A percentile compares a stretch with the other conserved stretches of the same genome.
Conservation (phyloP, 2,113 vertebrate genomes). For the Picathartes gymnocephalus region DNA sequence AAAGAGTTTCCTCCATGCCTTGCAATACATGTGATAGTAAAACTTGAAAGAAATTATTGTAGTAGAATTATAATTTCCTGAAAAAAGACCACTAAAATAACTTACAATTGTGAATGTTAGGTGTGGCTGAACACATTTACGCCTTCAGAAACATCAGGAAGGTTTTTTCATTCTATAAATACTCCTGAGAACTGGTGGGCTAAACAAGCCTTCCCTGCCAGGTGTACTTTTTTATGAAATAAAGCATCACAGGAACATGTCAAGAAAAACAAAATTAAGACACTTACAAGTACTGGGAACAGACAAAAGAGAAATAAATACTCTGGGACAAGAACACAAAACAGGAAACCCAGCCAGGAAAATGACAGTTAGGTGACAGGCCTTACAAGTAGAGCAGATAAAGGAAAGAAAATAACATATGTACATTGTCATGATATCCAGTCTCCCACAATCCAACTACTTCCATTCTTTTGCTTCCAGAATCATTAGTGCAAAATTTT, state of each 20-base stretch:
- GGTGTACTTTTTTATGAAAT: background rate
- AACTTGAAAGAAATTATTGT: background rate
- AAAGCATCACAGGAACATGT: background rate
- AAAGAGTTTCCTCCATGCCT: background rate
- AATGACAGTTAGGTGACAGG: background rate
- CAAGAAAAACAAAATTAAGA: constrained; percentile 15
- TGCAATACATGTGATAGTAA: background rate
- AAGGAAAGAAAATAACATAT: background rate
- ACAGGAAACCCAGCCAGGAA: constrained; percentile 6
- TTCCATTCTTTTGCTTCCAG: background rate
- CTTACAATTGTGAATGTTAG: background rate
- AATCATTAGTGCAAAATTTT: background rate
- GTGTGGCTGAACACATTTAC: background rate
- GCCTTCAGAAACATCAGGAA: constrained; percentile 15
- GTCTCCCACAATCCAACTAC: background rate
- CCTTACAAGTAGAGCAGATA: background rate
- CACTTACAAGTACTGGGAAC: background rate
- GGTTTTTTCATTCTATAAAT: background rate
- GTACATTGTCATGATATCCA: background rate
- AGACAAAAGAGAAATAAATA: constrained; percentile 18
- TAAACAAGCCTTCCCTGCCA: constrained; percentile 17
- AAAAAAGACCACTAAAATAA: background rate
- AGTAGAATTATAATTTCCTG: background rate
- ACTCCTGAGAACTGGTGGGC: background rate
- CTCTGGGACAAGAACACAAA: background rate